phyloP scores from a whole-genome alignment of 2,797 vertebrate genomes.

The Pipistrellus nathusii region DNA sequence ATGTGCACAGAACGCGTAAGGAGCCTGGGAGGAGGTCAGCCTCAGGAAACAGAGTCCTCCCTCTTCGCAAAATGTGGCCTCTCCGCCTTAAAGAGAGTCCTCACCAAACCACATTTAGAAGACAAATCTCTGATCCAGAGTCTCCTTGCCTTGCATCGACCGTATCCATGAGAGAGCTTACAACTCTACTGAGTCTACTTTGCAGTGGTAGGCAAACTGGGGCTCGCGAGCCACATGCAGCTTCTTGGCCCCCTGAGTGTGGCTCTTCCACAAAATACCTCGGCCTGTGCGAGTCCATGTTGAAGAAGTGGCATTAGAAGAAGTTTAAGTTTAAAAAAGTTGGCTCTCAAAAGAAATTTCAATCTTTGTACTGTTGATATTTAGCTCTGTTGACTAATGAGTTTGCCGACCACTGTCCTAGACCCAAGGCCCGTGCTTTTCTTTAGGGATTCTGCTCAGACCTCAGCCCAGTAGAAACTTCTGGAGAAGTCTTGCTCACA shows the following conservation, averaged over 20 bases:
- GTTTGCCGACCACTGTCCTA: no score
- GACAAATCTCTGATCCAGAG: background rate
- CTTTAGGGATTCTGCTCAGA: background rate
- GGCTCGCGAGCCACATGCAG: no score
- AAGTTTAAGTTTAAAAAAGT: no score
- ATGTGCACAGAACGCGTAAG: conserved; percentile 54
- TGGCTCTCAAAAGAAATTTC: no score
- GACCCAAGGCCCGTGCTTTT: background rate
- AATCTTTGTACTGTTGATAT: no score
- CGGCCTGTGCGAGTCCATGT: no score
- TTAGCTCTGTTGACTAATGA: no score
- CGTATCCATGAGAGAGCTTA: background rate
- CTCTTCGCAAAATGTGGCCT: conserved; percentile 35
- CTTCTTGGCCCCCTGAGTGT: no score
- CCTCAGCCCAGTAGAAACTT: background rate
- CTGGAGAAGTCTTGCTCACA: background rate
- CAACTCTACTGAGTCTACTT: background rate
- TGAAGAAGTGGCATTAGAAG: no score
- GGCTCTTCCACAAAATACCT: no score
- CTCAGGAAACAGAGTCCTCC: conserved; percentile 37
- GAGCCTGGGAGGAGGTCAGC: conserved; percentile 38
- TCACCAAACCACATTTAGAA: background rate
- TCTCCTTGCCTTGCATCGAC: background rate
- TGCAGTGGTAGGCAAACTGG: no score
- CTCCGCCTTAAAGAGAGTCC: background rate